Conservation (phyloP, 1,140 invertebrate species). For the Charaxes varanes region DNA sequence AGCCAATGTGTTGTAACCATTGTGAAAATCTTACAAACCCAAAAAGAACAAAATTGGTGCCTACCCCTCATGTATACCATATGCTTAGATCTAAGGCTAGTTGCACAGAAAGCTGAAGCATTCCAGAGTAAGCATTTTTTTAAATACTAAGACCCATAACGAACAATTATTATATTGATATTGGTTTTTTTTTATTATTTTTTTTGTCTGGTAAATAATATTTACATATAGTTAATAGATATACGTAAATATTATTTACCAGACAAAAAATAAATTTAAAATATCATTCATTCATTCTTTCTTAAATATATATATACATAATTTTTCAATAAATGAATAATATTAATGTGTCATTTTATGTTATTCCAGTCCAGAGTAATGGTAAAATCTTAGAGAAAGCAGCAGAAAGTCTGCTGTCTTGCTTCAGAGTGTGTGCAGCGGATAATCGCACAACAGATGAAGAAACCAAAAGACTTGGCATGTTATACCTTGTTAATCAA, state of each 20-base stretch:
- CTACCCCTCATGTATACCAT: conserved; percentile 92
- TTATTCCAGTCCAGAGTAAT: conserved; percentile 47
- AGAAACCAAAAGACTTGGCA: conserved; percentile 95
- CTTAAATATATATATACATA: too few relatives aligned
- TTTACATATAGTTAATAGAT: too few relatives aligned
- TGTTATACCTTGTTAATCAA: conserved; percentile 97
- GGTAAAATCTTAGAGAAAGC: conserved; percentile 89
- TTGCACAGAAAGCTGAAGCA: conserved; percentile 87
- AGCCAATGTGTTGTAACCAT: conserved; percentile 85
- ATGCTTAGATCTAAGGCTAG: conserved; percentile 89
- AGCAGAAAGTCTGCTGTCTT: conserved; percentile 94
- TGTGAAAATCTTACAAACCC: conserved; percentile 87
- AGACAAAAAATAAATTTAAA: too few relatives aligned
- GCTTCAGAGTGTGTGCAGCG: conserved; percentile 96
- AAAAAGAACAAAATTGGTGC: conserved; percentile 98
- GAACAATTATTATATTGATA: too few relatives aligned
- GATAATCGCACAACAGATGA: conserved; percentile 91
- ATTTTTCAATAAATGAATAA: too few relatives aligned
- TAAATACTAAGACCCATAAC: too few relatives aligned
- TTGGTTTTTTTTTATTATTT: too few relatives aligned
- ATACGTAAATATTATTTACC: too few relatives aligned
- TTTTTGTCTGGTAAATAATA: too few relatives aligned
- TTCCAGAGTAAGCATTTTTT: conserved; percentile 49
- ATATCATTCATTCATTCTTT: too few relatives aligned
- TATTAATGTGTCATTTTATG: neutral